Conservation (phyloP, 2,113 vertebrate genomes). For the Mobula hypostoma region DNA sequence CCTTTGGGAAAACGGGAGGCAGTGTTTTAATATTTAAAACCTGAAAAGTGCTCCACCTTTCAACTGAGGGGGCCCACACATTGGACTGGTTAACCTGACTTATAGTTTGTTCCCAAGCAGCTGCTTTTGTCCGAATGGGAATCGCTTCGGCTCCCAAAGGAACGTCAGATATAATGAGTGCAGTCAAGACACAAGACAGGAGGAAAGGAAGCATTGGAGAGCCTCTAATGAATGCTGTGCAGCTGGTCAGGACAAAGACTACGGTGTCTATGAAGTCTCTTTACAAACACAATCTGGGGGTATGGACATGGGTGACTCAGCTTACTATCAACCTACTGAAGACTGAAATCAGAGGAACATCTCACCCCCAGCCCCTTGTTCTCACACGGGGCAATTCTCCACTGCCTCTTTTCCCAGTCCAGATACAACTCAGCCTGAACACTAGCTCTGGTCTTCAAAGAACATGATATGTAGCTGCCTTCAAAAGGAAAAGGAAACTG, state of each 20-base stretch:
- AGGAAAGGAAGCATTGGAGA: background rate
- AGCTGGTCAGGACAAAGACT: background rate
- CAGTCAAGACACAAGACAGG: background rate
- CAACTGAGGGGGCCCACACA: conserved; percentile 3
- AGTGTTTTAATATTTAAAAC: conserved; percentile 13
- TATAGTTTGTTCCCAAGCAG: conserved; percentile 32
- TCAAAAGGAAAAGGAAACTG: background rate
- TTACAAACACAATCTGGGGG: background rate
- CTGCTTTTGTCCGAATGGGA: conserved; percentile 22
- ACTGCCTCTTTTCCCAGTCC: background rate
- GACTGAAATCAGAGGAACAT: background rate
- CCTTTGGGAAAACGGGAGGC: conserved; percentile 31
- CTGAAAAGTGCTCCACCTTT: conserved; percentile 13
- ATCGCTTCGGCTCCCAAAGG: conserved; percentile 14
- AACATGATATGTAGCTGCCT: background rate
- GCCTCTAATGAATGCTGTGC: background rate
- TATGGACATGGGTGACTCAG: background rate
- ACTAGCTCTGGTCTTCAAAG: background rate
- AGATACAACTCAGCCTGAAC: background rate
- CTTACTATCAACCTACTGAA: background rate
- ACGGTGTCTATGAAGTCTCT: no score
- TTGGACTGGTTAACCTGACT: conserved; percentile 14
- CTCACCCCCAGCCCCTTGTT: background rate
- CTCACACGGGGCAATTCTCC: background rate
- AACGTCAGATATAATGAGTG: conserved; percentile 4